Base-by-base conservation (phyloP, 2,888 invertebrate genomes). In the Cheilosia urbana region DNA sequence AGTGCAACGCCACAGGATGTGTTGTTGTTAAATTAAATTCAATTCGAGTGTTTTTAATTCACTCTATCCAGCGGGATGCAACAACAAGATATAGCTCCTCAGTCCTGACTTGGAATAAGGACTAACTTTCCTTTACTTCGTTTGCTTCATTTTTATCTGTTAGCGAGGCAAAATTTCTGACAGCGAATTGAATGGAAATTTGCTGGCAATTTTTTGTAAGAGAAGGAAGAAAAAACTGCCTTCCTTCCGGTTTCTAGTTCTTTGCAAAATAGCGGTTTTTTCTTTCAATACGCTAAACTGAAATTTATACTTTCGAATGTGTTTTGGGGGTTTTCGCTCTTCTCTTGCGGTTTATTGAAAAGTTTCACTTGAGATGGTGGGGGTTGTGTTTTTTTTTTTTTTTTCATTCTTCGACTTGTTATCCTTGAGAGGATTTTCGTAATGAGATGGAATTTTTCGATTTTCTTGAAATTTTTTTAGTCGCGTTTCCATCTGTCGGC, bases 11-110 rank as follows among this genome's bases (percentile, higher is more conserved):
- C 63, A 42, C 63, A 65, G 69, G 76, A 77, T 71, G 65, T 72
- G 58, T 82, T 82, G 77, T 77, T 82, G 53, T 60, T 71, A 66
- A 78, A 82, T 78, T 82, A 72, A 45, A 82, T 82, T 72, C 78
- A 82, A 82, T 82, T 82, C 65, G 51, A 82, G 66, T 78, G 66
- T 82, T 72, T 42, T 51, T 60, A 40, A 13, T 37, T 47, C 63
- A 45, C 49, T 68, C 24, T 15, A 51, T 53, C 34, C n/a, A 37
- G 49, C 19, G 45, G 17, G 15, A 37, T 17, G 42, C 19, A 11
- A 27, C 13, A 60, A 6, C 34, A 24, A 42, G 17, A 47, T 30
- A 53, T 27, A 45, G 55, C 34, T 66, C 15, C n/a, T n/a, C n/a
- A n/a, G n/a, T n/a, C n/a, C 21, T 47, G 13, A 47, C 24, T n/a